These are phyloP conservation scores for Drosophila varians DNA, from an alignment of 1,140 invertebrate species.

Conservation along the genomic window DNA sequence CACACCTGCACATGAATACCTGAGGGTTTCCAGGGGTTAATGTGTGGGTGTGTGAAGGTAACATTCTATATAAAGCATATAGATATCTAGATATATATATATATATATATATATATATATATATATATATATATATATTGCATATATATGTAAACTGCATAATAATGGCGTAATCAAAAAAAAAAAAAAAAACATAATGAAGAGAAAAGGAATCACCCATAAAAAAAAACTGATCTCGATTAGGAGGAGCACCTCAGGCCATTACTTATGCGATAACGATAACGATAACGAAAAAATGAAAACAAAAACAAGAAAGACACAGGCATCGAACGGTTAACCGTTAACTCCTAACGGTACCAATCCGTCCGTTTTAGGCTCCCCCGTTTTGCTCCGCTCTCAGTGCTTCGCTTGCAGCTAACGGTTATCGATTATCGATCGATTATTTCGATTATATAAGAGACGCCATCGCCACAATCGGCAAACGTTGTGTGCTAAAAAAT, in stretches of 20 bases:
- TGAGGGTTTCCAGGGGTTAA: constrained; percentile 9
- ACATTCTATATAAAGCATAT: neutral
- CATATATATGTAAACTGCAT: constrained; percentile 50
- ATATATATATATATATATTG: constrained; percentile 37
- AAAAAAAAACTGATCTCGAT: constrained; percentile 39
- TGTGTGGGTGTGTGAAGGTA: constrained; percentile 6
- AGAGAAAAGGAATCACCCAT: constrained; percentile 3
- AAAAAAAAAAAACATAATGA: constrained; percentile 47
- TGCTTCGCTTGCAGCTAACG: constrained; percentile 25
- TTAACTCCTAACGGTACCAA: constrained; percentile 32
- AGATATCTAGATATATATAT: neutral
- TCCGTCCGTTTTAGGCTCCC: constrained; percentile 50
- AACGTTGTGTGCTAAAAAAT: constrained; percentile 25
- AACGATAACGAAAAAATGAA: constrained; percentile 24
- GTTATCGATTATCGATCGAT: constrained; percentile 16
- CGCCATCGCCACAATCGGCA: constrained; percentile 12
- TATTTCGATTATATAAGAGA: no score
- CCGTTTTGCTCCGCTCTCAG: constrained; percentile 28
- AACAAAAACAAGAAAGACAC: constrained; percentile 31
- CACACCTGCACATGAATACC: neutral
- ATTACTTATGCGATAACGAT: constrained; percentile 46
- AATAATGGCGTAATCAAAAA: constrained; percentile 69
- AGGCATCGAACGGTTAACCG: constrained; percentile 52
- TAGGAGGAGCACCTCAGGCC: constrained; percentile 40
- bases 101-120: constrained; percentile 39